These are phyloP conservation scores for Cyaniris semiargus DNA, from an alignment of 2,888 invertebrate genomes.

Conservation along the genomic window DNA sequence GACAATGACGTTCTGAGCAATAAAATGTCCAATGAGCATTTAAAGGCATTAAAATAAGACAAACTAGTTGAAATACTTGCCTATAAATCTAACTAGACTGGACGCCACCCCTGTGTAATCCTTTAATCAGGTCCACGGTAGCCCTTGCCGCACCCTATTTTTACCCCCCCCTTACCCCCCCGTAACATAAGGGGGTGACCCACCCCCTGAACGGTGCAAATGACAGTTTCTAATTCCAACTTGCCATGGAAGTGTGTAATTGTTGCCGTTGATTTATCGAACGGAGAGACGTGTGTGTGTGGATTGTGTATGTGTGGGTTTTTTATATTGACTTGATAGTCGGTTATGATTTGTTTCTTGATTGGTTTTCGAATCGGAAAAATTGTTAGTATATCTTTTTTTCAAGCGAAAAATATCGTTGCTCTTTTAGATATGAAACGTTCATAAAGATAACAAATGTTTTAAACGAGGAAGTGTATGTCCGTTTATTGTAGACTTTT, in stretches of 20 bases:
- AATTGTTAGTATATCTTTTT: conserved; percentile 34
- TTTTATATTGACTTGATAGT: conserved; percentile 36
- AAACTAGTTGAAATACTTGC: conserved; percentile 73
- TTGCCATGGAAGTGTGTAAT: conserved; percentile 82
- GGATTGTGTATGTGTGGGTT: conserved; percentile 58
- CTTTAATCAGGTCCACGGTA: conserved; percentile 79
- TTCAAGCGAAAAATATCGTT: not conserved
- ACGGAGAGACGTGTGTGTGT: conserved; percentile 62
- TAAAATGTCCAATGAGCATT: conserved; percentile 24
- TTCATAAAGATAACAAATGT: no score
- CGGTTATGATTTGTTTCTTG: conserved; percentile 42
- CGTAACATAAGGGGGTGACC: conserved; percentile 51
- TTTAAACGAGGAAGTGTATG: no score
- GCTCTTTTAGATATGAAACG: not conserved
- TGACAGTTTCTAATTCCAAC: conserved; percentile 82
- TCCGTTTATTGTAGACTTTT: no score
- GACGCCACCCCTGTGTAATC: conserved; percentile 76
- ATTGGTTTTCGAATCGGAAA: conserved; percentile 50
- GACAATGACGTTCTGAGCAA: conserved; percentile 9
- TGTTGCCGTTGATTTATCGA: conserved; percentile 78
- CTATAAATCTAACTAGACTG: conserved; percentile 80
- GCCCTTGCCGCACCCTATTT: conserved; percentile 78
- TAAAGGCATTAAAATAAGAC: conserved; percentile 51
- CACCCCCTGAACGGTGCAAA: conserved; percentile 78
- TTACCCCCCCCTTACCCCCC: conserved; percentile 61